Percentiles rank a stretch among this genome's conserved stretches.
phyloP scores from a whole-genome alignment of 2,888 invertebrate species.

The Sympetrum striolatum region DNA sequence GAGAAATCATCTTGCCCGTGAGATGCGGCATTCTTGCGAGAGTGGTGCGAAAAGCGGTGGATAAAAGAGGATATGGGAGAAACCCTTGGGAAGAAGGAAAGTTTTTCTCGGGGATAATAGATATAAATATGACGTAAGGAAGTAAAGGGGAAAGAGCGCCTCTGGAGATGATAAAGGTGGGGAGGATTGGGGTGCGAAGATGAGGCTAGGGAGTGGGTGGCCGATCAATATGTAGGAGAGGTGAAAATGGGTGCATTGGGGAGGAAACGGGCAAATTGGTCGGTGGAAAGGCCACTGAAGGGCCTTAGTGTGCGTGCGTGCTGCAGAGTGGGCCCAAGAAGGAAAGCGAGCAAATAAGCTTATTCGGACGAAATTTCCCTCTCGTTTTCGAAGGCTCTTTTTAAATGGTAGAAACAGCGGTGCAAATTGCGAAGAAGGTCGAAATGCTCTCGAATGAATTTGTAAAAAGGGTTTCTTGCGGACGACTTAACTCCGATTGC shows the following conservation, averaged over 20 bases:
- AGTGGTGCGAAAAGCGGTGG: not conserved
- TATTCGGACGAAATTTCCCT: too few species aligned
- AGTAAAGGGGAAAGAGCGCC: not conserved
- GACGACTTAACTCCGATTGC: too few species aligned
- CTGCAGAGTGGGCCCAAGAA: not conserved
- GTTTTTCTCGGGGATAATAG: not conserved
- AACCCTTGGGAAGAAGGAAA: not conserved
- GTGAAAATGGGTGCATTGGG: not conserved
- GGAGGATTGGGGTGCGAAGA: not conserved
- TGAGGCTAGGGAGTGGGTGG: not conserved
- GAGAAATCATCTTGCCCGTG: not conserved
- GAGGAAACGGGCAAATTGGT: slow-evolving; percentile 1
- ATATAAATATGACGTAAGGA: not conserved
- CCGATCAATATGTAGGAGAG: not conserved
- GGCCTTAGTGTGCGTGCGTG: not conserved
- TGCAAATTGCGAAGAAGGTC: too few species aligned
- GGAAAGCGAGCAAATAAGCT: not conserved
- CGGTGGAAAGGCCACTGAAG: not conserved
- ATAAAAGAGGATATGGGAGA: not conserved
- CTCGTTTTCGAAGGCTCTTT: too few species aligned
- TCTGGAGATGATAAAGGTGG: not conserved
- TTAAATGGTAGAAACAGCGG: too few species aligned
- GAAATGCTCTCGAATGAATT: not conserved
- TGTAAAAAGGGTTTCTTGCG: not conserved
- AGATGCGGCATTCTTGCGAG: not conserved